A percentile compares a stretch with the other conserved stretches of the same genome.
Conservation (phyloP, 2,797 vertebrate species). For the Anguilla obscura region DNA sequence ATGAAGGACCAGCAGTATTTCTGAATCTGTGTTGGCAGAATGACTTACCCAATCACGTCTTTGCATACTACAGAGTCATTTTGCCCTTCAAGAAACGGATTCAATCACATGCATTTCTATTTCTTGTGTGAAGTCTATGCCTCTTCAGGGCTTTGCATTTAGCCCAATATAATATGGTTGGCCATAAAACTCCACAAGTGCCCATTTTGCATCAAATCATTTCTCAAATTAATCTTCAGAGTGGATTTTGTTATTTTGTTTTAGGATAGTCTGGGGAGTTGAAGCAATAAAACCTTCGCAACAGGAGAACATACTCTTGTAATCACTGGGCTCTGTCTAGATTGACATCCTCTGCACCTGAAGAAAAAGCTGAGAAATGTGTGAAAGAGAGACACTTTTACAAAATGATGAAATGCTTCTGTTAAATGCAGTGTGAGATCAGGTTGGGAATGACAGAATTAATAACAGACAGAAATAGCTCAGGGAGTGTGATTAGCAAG, state of each 20-base stretch:
- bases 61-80: not conserved
- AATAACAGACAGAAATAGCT: slow-evolving; percentile 9
- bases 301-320: not conserved
- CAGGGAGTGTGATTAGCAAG: not conserved
- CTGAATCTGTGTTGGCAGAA: not conserved
- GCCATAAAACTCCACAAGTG: not conserved
- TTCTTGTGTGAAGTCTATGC: not conserved
- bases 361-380: not conserved
- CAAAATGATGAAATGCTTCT: not conserved
- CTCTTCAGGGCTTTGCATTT: not conserved
- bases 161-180: not conserved
- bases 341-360: not conserved
- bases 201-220: not conserved
- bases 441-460: slow-evolving; percentile 2
- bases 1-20: not conserved
- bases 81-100: not conserved
- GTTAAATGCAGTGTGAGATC: not conserved
- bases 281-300: not conserved
- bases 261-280: not conserved
- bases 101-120: not conserved
- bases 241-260: slow-evolving; percentile 15
- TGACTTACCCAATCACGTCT: not conserved
- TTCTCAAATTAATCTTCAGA: not conserved
- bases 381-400: not conserved
- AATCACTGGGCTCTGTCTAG: not conserved